Conservation (phyloP, 2,888 invertebrate species). For the Trisateles emortualis region DNA sequence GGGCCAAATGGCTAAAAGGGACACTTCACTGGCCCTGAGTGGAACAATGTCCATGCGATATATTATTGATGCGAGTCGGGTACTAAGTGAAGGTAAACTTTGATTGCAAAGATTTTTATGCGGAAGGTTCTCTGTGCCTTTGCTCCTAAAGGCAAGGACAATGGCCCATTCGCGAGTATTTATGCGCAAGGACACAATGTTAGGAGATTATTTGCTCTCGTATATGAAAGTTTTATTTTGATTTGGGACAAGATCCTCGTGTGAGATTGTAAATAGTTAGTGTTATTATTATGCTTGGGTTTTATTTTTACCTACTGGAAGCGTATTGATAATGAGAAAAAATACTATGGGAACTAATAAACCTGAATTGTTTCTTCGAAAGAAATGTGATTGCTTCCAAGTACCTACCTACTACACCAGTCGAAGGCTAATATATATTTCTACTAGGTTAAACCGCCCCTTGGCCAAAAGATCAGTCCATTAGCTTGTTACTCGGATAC, state of each 20-base stretch:
- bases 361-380: no score
- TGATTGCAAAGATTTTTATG: conserved; percentile 41
- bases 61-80: conserved; percentile 46
- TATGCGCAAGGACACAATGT: conserved; percentile 23
- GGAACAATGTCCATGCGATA: conserved; percentile 26
- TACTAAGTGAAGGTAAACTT: conserved; percentile 45
- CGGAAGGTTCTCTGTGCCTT: conserved; percentile 17
- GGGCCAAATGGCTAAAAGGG: conserved; percentile 54
- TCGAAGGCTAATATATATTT: no score
- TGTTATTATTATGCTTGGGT: conserved; percentile 15
- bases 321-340: neutral
- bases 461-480: no score
- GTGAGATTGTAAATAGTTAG: conserved; percentile 9
- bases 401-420: no score
- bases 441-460: no score
- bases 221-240: conserved; percentile 36
- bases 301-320: neutral
- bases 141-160: conserved; percentile 26
- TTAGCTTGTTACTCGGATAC: no score
- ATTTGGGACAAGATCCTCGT: conserved; percentile 23
- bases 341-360: neutral
- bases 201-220: conserved; percentile 34
- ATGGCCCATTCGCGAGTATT: conserved; percentile 38
- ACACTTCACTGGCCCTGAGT: conserved; percentile 50
- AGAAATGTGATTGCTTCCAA: no score